These are phyloP conservation scores for Galbula dea DNA, from an alignment of 2,113 vertebrate species.

Conservation along the genomic window DNA sequence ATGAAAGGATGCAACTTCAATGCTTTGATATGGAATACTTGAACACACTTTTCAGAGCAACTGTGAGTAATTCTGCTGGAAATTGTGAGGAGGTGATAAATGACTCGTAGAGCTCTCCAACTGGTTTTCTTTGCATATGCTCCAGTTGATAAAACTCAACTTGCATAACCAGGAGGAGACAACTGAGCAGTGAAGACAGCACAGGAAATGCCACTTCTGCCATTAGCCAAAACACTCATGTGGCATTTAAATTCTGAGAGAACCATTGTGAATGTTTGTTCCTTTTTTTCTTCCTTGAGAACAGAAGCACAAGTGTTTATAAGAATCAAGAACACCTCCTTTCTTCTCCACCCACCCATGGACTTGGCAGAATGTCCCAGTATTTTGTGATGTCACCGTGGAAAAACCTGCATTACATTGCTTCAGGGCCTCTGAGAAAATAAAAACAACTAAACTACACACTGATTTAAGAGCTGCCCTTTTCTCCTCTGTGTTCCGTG, in stretches of 20 bases:
- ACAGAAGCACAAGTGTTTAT: constrained; percentile 9
- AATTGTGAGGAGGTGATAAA: constrained; percentile 26
- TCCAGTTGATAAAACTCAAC: constrained; percentile 37
- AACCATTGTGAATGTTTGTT: background rate
- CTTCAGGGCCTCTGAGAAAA: constrained; percentile 31
- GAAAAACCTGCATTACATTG: constrained; percentile 24
- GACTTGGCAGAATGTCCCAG: constrained; percentile 29
- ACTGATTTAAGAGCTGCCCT: background rate
- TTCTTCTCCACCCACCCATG: constrained; percentile 43
- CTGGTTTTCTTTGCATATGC: constrained; percentile 23
- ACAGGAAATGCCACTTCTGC: constrained; percentile 52
- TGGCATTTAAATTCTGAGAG: background rate
- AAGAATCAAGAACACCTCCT: constrained; percentile 31
- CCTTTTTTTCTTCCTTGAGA: constrained; percentile 5
- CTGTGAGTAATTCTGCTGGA: constrained; percentile 51
- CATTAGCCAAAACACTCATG: background rate
- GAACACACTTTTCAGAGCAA: constrained; percentile 26
- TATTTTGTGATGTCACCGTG: constrained; percentile 25
- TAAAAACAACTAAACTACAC: constrained; percentile 18
- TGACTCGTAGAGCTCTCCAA: constrained; percentile 17
- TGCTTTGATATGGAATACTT: constrained; percentile 6
- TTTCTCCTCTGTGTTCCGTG: background rate
- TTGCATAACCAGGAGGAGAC: constrained; percentile 43
- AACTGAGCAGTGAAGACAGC: constrained; percentile 8
- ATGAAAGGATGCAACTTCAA: background rate